Evolutionary conservation across 1,140 invertebrate genomes (phyloP).

Genomic region (Hylaeus volcanicus): DNA sequence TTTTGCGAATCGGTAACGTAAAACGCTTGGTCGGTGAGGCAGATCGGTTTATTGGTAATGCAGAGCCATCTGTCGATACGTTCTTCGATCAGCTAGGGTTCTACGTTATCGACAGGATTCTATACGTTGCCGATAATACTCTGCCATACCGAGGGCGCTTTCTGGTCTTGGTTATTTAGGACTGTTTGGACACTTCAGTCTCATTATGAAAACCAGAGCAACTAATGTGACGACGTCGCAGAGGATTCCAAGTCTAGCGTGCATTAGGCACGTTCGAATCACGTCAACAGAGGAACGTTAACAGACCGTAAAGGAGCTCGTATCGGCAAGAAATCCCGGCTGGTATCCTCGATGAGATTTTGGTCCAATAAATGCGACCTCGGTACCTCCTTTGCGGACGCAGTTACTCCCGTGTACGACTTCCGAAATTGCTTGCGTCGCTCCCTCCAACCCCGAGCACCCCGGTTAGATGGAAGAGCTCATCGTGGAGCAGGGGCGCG

Average conservation of each 20-base stretch:
- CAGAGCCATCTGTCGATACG: too few species aligned
- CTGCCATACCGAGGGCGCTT: too few species aligned
- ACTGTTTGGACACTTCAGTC: too few species aligned
- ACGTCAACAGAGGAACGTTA: not conserved
- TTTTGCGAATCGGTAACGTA: too few species aligned
- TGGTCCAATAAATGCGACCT: conserved; percentile 23
- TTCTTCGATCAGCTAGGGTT: too few species aligned
- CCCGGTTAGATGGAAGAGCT: not conserved
- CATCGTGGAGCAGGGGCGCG: not conserved
- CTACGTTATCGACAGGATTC: too few species aligned
- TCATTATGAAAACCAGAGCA: too few species aligned
- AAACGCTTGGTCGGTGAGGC: too few species aligned
- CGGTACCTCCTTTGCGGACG: conserved; percentile 35
- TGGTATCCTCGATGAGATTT: conserved; percentile 1
- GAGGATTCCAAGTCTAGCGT: not conserved
- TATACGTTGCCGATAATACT: too few species aligned
- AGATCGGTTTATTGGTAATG: too few species aligned
- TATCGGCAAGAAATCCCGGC: conserved; percentile 11
- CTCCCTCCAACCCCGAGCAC: not conserved
- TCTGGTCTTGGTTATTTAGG: too few species aligned
- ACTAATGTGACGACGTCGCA: too few species aligned
- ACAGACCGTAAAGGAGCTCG: not conserved
- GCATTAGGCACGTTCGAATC: not conserved
- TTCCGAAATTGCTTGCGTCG: conserved; percentile 36
- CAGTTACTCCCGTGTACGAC: conserved; percentile 32